Evolutionary conservation across 2,113 vertebrate species (phyloP).

Genomic region (Noturus placidus): DNA sequence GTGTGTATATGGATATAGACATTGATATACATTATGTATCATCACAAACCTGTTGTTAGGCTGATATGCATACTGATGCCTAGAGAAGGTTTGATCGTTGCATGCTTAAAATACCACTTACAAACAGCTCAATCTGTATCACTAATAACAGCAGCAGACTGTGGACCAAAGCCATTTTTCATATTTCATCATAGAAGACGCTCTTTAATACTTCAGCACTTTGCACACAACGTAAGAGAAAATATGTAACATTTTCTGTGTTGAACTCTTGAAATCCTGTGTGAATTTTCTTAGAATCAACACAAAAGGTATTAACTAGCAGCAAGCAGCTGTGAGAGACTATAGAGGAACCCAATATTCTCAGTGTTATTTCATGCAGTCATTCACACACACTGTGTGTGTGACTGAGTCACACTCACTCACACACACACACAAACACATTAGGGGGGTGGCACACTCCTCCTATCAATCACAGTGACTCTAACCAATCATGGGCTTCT

Average conservation of each 20-base stretch:
- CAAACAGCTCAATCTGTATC: neutral
- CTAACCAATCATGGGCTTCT: neutral
- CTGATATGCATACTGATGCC: neutral
- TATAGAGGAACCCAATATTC: neutral
- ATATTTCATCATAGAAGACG: neutral
- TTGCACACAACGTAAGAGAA: neutral
- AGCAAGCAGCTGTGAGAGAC: neutral
- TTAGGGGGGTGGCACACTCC: neutral
- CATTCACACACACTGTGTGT: no score
- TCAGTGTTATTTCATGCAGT: neutral
- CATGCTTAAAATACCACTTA: neutral
- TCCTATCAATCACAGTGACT: no score
- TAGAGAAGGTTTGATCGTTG: neutral
- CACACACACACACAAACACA: neutral
- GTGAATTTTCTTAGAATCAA: neutral
- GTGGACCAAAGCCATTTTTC: neutral
- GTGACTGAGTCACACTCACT: no score
- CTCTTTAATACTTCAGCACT: constrained; percentile 1
- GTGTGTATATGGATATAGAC: no score
- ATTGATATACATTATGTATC: no score
- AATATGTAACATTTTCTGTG: neutral
- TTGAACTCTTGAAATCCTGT: neutral
- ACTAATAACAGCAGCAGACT: neutral
- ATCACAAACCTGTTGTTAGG: no score
- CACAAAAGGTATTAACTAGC: neutral